Base-by-base conservation (phyloP, 2,888 invertebrate genomes). In the Ellobium chinense region DNA sequence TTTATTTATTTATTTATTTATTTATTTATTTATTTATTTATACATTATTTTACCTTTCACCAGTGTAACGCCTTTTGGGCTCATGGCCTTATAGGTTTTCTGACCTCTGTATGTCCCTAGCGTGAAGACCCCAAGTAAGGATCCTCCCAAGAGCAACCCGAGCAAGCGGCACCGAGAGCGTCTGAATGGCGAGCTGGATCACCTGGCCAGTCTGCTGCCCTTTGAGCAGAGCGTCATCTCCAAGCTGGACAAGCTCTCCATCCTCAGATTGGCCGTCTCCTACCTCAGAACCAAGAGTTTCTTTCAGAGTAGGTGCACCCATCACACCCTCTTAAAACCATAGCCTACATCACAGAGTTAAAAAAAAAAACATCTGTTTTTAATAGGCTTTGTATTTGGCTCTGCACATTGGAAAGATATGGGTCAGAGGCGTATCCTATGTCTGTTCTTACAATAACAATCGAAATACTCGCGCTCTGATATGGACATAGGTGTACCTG, bases 201-300 rank as follows among this genome's bases (percentile, higher is more conserved):
- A 98, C 78, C 94, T 99, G 91, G 99, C 99, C 66, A 92, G 92
- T 75, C 88, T 94, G 56, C 89, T 94, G 82, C 99, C 99, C 89
- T 99, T 98, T 94, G 98, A 99, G 94, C 98, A 98, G 94, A 98
- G 98, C 94, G 98, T 99, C 93, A 96, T 99, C 89, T 97, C 98
- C 93, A 99, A 99, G 94, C 95, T 99, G 93, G 99, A 99, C 95
- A 96, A 99, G 91, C 96, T 99, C 87, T 99, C 98, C 93, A 99
- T 99, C 91, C 95, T 99, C 89, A 95, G 99, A 92, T 95, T 99
- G 86, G 98, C 98, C 78, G 99, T 99, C 94, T 98, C 98, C 94
- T 99, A 99, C 94, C 95, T 99, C 89, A 78, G 99, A 91, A 99
- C 98, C 92, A 99, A 99, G 94, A 98, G 98, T 94, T 99, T 99